phyloP scores from a whole-genome alignment of 2,113 vertebrate genomes.

The Brachyhypopomus occidentalis region DNA sequence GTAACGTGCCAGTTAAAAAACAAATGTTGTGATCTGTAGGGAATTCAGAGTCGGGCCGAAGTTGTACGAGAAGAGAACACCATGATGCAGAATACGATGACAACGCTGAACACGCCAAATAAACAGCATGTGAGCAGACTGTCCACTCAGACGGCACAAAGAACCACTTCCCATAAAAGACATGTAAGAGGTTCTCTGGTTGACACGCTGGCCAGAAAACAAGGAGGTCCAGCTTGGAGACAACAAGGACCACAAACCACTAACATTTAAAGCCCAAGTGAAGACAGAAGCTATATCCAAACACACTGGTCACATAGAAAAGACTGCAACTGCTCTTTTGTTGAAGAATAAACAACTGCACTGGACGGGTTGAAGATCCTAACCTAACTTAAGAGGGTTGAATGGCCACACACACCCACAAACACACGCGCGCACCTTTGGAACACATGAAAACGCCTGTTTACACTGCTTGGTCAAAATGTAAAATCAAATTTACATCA shows the following conservation, averaged over 20 bases:
- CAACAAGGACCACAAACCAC: conserved; percentile 7
- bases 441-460: neutral
- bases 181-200: neutral
- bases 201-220: neutral
- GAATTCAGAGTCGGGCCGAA: neutral
- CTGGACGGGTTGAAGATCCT: neutral
- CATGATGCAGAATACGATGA: no score
- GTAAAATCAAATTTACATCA: no score
- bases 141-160: neutral
- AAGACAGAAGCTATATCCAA: conserved; percentile 7
- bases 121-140: neutral
- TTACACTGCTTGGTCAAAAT: no score
- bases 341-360: neutral
- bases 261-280: conserved; percentile 32
- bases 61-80: neutral
- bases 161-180: neutral
- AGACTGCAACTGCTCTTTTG: neutral
- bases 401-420: neutral
- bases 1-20: no score
- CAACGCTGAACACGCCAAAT: neutral
- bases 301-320: neutral
- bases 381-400: neutral
- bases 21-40: no score
- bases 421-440: no score
- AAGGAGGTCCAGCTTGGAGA: neutral